Evolutionary conservation across 2,797 vertebrate genomes (phyloP).

Genomic region (Typhlichthys subterraneus): DNA sequence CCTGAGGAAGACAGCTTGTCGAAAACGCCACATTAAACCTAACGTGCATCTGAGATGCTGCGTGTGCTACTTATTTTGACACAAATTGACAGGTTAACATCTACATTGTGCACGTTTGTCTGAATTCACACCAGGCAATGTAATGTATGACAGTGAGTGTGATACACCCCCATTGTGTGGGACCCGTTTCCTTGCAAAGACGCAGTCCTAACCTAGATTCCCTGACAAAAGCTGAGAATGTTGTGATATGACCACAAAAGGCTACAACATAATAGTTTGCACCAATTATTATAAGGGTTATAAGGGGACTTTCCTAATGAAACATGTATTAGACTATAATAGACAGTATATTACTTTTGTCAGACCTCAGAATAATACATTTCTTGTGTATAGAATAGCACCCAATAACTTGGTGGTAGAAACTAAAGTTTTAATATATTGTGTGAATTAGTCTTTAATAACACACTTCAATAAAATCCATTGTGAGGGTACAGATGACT

Average conservation of each 20-base stretch:
- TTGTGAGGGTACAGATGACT: constrained; percentile 4
- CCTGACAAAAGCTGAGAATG: background rate
- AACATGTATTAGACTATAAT: background rate
- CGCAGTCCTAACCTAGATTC: constrained; percentile 8
- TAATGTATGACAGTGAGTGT: background rate
- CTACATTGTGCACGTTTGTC: background rate
- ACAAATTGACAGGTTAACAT: background rate
- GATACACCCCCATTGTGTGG: background rate
- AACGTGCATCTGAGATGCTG: too few species aligned
- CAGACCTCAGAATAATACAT: background rate
- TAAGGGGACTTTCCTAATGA: background rate
- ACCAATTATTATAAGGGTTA: background rate
- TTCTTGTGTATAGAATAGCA: background rate
- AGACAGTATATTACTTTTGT: background rate
- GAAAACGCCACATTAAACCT: too few species aligned
- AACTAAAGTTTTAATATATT: background rate
- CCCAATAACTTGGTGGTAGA: background rate
- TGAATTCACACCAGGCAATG: background rate
- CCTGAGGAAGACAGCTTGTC: too few species aligned
- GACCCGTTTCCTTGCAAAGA: background rate
- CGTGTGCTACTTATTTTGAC: too few species aligned
- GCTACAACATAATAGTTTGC: background rate
- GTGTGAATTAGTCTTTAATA: background rate
- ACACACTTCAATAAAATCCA: background rate
- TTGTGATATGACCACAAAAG: background rate